Evolutionary conservation across 2,113 vertebrate species (phyloP).

Genomic region (Miniopterus natalensis): DNA sequence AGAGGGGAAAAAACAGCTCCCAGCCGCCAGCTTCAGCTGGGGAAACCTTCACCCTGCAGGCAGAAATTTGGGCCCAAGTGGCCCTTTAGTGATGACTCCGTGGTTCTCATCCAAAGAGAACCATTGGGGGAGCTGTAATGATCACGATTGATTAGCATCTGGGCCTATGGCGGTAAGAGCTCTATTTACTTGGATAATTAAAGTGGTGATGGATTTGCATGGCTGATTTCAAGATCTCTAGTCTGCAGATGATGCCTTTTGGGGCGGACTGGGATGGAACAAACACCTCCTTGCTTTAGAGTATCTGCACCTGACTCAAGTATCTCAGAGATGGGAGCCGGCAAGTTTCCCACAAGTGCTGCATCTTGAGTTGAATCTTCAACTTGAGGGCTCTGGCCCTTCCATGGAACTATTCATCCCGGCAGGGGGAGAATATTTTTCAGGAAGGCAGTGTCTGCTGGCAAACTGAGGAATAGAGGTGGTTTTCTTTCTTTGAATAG

Average conservation of each 20-base stretch:
- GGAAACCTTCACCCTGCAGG: neutral
- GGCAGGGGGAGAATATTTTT: neutral
- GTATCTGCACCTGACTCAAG: slow-evolving; percentile 60
- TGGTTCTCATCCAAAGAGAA: slow-evolving; percentile 56
- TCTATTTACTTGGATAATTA: slow-evolving; percentile 74
- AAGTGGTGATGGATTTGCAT: slow-evolving; percentile 61
- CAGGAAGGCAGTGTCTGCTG: neutral
- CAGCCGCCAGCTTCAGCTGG: neutral
- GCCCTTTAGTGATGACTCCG: neutral
- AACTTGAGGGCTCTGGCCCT: neutral
- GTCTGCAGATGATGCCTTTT: slow-evolving; percentile 53
- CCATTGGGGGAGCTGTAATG: neutral
- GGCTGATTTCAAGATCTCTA: slow-evolving; percentile 73
- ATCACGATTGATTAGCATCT: slow-evolving; percentile 40
- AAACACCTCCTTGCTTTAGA: slow-evolving; percentile 21
- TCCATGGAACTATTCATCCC: neutral
- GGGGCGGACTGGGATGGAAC: neutral
- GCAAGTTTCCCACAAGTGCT: neutral
- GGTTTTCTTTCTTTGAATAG: neutral
- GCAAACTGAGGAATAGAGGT: neutral
- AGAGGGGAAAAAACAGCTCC: neutral
- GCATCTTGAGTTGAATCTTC: neutral
- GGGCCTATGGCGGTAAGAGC: slow-evolving; percentile 65
- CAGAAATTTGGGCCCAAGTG: slow-evolving; percentile 4
- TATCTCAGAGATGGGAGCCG: neutral